Base-by-base conservation (phyloP, 2,113 vertebrate species). In the Anhinga rufa region DNA sequence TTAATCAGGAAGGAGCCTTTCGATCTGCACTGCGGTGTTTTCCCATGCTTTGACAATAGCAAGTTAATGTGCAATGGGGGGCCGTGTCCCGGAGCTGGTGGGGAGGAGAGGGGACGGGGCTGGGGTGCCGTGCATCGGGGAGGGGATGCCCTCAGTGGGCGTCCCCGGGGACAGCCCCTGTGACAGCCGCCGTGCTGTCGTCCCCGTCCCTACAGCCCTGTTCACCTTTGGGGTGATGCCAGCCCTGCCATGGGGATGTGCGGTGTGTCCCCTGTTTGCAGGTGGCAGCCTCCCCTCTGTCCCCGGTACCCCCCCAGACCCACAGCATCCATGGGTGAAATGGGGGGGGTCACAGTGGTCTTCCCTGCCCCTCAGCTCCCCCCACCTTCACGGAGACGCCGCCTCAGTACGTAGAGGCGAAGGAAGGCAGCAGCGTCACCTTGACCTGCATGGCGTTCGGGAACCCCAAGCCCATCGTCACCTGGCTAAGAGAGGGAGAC, bases 401-500 rank as follows among this genome's bases (percentile, higher is more conserved):
- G 16, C 99, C 99, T 8, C 99, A 99, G 96, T 99, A 99, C 96
- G 99, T 99, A 90, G 99, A 99, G 97, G 99, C 99, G 5, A 99
- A 99, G 97, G 99, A 99, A 97, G 99, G 99, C 46, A 98, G 99
- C 95, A 99, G 98, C 57, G 97, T 99, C 90, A 98, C 98, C 93
- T 98, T 99, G 94, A 99, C 98, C 95, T 99, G 99, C 97, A 99
- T 99, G 88, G 99, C 99, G 68, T 99, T 99, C 24, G 99, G 99
- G 96, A 99, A 99, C 97, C 99, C 99, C 79, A 99, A 99, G 97
- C 99, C 99, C 79, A 98, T 98, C 44, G 99, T 99, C 98, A 99
- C 99, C 97, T 99, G 99, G 99, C 98, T 99, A 90, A 98, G 98
- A 93, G 99, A 99, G 90, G 99, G 99, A 93, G 98, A 98, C 62